phyloP scores from a whole-genome alignment of 2,888 invertebrate species.

The Yponomeuta plumbellus region DNA sequence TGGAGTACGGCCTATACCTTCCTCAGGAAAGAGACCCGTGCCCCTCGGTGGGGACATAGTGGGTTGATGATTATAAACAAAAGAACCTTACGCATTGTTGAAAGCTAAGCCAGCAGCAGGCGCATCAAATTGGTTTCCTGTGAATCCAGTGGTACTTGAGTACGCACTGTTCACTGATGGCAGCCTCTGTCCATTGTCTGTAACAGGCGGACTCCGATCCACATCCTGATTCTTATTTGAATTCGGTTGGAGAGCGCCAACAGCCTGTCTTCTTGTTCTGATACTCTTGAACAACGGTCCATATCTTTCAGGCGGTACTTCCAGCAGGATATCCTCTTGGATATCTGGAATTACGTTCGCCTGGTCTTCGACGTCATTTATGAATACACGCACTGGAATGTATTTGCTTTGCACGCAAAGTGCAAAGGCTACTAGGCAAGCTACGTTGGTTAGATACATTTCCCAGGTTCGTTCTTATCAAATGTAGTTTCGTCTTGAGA shows the following conservation, averaged over 20 bases:
- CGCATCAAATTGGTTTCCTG: conserved; percentile 21
- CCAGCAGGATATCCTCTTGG: not conserved
- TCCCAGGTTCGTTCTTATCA: not conserved
- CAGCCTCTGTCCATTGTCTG: conserved; percentile 32
- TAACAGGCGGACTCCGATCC: conserved; percentile 32
- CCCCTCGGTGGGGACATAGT: too few relatives aligned
- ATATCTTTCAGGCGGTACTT: not conserved
- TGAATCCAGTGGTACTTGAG: conserved; percentile 22
- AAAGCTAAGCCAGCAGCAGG: conserved; percentile 39
- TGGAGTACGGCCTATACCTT: too few relatives aligned
- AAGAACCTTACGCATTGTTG: conserved; percentile 41
- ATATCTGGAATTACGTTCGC: not conserved
- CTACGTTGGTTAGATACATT: not conserved
- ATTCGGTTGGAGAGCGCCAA: conserved; percentile 15
- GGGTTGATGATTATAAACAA: too few relatives aligned
- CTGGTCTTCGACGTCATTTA: not conserved
- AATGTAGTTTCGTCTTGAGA: too few relatives aligned
- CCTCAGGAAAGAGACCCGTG: too few relatives aligned
- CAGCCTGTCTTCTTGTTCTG: not conserved
- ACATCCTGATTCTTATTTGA: conserved; percentile 29
- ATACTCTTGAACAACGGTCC: not conserved
- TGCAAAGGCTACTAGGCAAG: not conserved
- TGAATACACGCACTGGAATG: not conserved
- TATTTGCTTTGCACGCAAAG: not conserved
- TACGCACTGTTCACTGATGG: too few relatives aligned